Evolutionary conservation across 2,113 vertebrate species (phyloP), one percentile per base, ranked within the genome.

Genomic region (Spizaetus ornatus): DNA sequence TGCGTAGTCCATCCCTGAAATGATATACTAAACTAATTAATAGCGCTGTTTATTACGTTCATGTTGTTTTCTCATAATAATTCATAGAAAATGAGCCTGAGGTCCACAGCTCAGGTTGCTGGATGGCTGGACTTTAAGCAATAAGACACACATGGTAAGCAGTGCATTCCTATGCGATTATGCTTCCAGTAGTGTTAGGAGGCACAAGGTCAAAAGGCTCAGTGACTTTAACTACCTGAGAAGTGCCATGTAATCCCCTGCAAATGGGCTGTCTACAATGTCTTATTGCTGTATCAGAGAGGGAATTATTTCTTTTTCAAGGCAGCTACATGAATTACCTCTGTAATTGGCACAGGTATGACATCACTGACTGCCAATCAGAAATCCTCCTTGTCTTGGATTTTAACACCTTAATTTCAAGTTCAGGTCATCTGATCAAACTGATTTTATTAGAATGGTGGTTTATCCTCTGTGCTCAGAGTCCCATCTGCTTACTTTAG

Each of bases 21-120:
- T 94, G 92, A 98, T 83, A 95, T 71, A 97, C 97, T 96, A 96
- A 97, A 93, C 95, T 98, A 98, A 98, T 98, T 98, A 98, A 97
- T 83, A 91, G 88, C 2, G 26, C 90, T 93, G 52, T 98, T 98
- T 97, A 97, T 97, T 95, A 94, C 6, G 2, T 90, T 81, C 32
- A 12, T 34, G 82, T 81, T 97, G 71, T 93, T 97, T 95, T 95
- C 87, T 17, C 5, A 4, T 48, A 22, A 59, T 92, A 52, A 93
- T 78, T 90, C 65, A 42, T 32, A 47, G 96, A 43, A 86, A 65
- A 67, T 43, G 92, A 97, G 91, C 78, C 92, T 45, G 50, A 47
- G 91, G 88, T 96, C 94, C 82, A 9, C 90, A 65, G 95, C 94
- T 91, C 9, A 0, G 11, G 66, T 83, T 96, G 95, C 97, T 95